These are phyloP conservation scores for Cecropterus lyciades DNA, from an alignment of 1,140 invertebrate species.

Conservation along the genomic window DNA sequence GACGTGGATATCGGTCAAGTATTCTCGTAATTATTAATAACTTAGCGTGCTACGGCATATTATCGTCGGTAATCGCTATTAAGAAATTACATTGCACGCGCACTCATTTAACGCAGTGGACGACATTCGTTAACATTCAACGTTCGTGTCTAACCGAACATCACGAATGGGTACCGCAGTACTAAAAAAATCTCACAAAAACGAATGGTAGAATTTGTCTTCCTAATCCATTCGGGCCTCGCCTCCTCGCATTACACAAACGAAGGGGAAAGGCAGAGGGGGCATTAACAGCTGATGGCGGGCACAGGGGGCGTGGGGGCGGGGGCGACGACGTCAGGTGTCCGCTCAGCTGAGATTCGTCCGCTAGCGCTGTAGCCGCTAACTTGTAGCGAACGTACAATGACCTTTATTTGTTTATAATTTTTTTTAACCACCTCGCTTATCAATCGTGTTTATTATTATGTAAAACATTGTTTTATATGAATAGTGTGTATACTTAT, in stretches of 20 bases:
- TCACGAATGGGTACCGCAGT: constrained; percentile 23
- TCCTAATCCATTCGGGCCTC: constrained; percentile 63
- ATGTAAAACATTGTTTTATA: not conserved
- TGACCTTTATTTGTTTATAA: constrained; percentile 73
- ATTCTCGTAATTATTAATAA: constrained; percentile 23
- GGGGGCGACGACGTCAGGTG: constrained; percentile 69
- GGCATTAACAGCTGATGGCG: constrained; percentile 80
- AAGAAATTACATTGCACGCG: constrained; percentile 13
- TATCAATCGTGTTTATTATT: constrained; percentile 3
- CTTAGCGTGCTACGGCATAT: not conserved
- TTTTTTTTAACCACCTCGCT: constrained; percentile 53
- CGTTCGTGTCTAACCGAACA: constrained; percentile 34
- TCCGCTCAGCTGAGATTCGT: constrained; percentile 74
- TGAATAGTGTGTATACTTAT: not conserved
- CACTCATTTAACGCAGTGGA: not conserved
- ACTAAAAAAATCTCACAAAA: constrained; percentile 53
- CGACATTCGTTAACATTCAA: constrained; percentile 25
- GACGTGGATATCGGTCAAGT: constrained; percentile 17
- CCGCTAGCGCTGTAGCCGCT: constrained; percentile 64
- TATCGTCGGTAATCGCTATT: not conserved
- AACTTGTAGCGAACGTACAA: constrained; percentile 48
- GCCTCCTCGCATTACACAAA: constrained; percentile 80
- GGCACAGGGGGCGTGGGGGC: constrained; percentile 37
- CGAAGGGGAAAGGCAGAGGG: constrained; percentile 79
- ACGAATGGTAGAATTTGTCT: constrained; percentile 38